Percentiles rank a stretch among this genome's conserved stretches.
These are phyloP conservation scores for Chaetodon trifasciatus DNA, from an alignment of 2,797 vertebrate genomes.

Conservation along the genomic window DNA sequence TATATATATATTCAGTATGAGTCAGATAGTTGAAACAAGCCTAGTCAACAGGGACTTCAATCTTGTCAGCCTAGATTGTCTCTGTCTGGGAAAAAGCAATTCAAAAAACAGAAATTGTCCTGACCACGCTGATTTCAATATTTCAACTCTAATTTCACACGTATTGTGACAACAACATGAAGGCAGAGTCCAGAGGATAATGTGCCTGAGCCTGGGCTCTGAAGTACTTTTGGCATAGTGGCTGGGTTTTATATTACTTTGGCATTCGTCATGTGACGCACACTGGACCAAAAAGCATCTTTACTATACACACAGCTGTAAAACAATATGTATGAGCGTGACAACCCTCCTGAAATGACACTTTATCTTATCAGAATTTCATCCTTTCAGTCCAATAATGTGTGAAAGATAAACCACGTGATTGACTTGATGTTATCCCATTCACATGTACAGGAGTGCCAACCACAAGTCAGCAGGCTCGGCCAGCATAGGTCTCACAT, in stretches of 20 bases:
- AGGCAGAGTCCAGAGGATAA: neutral
- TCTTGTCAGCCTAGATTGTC: neutral
- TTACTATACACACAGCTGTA: too few species aligned
- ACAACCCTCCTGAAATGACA: too few species aligned
- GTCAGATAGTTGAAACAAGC: neutral
- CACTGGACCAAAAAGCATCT: too few species aligned
- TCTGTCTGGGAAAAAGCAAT: neutral
- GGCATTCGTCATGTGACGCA: neutral
- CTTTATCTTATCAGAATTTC: too few species aligned
- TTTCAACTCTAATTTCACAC: neutral
- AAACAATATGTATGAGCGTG: too few species aligned
- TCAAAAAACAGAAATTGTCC: neutral
- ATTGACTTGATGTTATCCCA: too few species aligned
- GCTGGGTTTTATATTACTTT: neutral
- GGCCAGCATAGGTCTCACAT: too few species aligned
- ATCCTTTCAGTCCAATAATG: too few species aligned
- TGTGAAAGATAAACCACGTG: too few species aligned
- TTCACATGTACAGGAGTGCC: too few species aligned
- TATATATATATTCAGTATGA: neutral
- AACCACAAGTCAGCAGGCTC: too few species aligned
- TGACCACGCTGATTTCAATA: neutral
- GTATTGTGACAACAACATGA: neutral
- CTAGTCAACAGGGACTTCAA: neutral
- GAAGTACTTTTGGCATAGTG: too few species aligned
- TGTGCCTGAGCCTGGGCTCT: neutral